Evolutionary conservation across 2,888 invertebrate genomes (phyloP), one percentile per base, ranked within the genome.

Genomic region (Steinernema hermaphroditum): DNA sequence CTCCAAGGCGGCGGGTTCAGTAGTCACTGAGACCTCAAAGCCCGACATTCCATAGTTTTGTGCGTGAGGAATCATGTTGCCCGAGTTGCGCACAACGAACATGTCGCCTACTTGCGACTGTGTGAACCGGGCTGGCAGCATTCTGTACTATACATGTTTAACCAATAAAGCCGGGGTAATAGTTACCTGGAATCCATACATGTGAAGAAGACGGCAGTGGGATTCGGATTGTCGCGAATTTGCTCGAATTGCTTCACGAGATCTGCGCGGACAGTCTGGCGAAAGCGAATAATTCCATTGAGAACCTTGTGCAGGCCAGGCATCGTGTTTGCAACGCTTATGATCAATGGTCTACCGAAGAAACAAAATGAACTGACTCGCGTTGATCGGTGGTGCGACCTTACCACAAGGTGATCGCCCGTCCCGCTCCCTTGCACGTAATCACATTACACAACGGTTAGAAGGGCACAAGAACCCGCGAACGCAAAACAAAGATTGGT

Each of bases 21-120:
- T 94, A 83, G 94, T 93, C 4, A 93, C 93, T 85, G 92, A 91
- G 87, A 86, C 83, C 76, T 86, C 86, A 62, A 80, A 83, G 9
- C 83, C 85, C 2, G 83, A 82, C 24, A 78, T 76, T 6, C 85
- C 89, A 87, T 94, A 94, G 87, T 93, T 92, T 85, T 93, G 92
- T 16, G 94, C 93, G 87, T 95, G 93, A 0, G 96, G 96, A 82
- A 96, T 92, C 73, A 97, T 90, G 88, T 96, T 97, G 2, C 95
- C 97, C 62, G 96, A 95, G 90, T 96, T 97, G 88, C 96, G 90
- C 0, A 96, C 94, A 83, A 96, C 93, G 90, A 96, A 96, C 94
- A 96, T 95, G 88, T 97, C 96, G 62, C 97, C 97, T 78, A 96
- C 93, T 88, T 94, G 92, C 72, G 94, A 94, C 90, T 94, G 93